Base-by-base conservation (phyloP, 2,888 invertebrate species). In the Dusona sp. region DNA sequence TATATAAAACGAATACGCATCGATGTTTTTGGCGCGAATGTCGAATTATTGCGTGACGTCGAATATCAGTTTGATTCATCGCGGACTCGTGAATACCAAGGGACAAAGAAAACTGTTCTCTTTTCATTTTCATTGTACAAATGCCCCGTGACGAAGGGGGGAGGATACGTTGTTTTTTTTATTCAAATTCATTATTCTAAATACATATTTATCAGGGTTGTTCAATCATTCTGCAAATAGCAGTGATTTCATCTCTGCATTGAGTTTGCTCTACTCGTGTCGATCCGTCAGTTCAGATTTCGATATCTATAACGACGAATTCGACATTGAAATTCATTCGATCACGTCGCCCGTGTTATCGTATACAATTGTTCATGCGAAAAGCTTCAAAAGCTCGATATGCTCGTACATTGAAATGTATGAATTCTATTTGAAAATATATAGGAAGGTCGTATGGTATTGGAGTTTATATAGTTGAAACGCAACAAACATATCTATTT, bases 401-500 rank as follows among this genome's bases (percentile, higher is more conserved):
- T 25, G 19, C 67, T 38, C 42, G 54, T 22, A 11, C 29, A 65
- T 25, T 72, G 33, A 61, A 57, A 84, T 79, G 38, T 29, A 83
- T 73, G 64, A 78, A 83, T 83, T 78, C 38, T 36, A 70, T 80
- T 68, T 70, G 68, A 81, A 81, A 81, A 74, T 45, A 38, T 51
- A 42, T 61, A 6, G 4, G 16, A 61, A 7, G 11, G 25, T 25
- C 13, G 57, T 11, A 16, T 16, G 61, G 16, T 13, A 29, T 61
- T 29, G 61, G 29, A 16, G 6, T 13, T 29, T 16, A 16, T 13
- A 29, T 3, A 29, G 13, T 29, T 13, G 13, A 16, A 61, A 29
- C 25, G 16, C 61, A 61, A 29, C 29, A 6, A 16, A 3, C 16
- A 61, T 11, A 16, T 6, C 16, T 61, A 45, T 57, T 57, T 25